These are phyloP conservation scores for Sphenodon punctatus DNA, from an alignment of 2,797 vertebrate genomes.

Conservation along the genomic window DNA sequence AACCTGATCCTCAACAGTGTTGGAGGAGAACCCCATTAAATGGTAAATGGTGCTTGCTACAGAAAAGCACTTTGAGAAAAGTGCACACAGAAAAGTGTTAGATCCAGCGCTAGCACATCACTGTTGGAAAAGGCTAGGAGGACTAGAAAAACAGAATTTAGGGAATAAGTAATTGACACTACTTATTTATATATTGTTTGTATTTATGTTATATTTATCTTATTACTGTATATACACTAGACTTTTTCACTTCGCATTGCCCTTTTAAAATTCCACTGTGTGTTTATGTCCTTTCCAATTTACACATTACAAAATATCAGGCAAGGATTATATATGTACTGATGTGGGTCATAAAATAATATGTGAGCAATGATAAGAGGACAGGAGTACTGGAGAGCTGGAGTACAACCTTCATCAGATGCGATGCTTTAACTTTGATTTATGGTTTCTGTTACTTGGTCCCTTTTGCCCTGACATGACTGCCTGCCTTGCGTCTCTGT, in stretches of 20 bases:
- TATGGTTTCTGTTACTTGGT: background rate
- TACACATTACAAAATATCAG: background rate
- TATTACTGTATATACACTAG: too few species aligned
- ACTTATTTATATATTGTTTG: background rate
- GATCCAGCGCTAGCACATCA: too few species aligned
- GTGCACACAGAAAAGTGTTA: too few species aligned
- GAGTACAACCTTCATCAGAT: background rate
- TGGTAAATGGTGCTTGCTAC: too few species aligned
- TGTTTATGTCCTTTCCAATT: background rate
- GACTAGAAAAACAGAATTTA: too few species aligned
- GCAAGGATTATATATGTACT: background rate
- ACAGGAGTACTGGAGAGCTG: background rate
- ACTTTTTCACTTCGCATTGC: rapidly evolving
- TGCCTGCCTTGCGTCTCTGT: background rate
- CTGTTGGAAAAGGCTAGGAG: background rate
- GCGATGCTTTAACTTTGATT: background rate
- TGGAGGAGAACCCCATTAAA: too few species aligned
- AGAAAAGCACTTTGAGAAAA: too few species aligned
- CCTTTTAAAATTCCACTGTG: background rate
- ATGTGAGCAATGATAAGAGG: background rate
- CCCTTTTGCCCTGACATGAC: background rate
- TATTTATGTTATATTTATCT: too few species aligned
- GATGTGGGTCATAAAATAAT: background rate
- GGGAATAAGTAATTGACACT: rapidly evolving
- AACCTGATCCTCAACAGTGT: too few species aligned